These are phyloP conservation scores for Chrysolophus pictus DNA, from an alignment of 2,797 vertebrate genomes.

Conservation along the genomic window DNA sequence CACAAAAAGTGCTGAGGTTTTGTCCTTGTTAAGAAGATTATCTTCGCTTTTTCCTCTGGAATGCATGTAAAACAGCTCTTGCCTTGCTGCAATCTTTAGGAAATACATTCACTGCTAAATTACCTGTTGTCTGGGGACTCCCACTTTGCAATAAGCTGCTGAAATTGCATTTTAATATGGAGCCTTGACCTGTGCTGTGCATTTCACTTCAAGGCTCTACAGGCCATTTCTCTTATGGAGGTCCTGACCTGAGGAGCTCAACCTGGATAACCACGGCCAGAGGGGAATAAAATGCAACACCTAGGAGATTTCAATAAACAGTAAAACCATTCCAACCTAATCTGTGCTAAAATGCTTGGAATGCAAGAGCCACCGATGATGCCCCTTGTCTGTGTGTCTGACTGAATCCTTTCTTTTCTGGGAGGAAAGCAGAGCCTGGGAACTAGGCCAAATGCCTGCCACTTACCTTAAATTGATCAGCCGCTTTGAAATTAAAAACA, in stretches of 20 bases:
- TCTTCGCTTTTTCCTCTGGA: slow-evolving; percentile 72
- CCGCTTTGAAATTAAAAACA: slow-evolving; percentile 80
- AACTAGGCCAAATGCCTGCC: slow-evolving; percentile 81
- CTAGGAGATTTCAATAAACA: slow-evolving; percentile 84
- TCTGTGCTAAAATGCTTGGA: slow-evolving; percentile 83
- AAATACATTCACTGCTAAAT: slow-evolving; percentile 71
- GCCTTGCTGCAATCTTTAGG: slow-evolving; percentile 55
- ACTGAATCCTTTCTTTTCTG: slow-evolving; percentile 81
- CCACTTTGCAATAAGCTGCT: slow-evolving; percentile 65
- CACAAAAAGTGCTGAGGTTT: slow-evolving; percentile 73
- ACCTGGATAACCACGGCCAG: slow-evolving; percentile 74
- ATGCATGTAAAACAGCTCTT: slow-evolving; percentile 80
- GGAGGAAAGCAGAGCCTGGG: slow-evolving; percentile 80
- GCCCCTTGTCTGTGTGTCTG: slow-evolving; percentile 81
- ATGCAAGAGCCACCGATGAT: slow-evolving; percentile 80
- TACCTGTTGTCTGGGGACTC: slow-evolving; percentile 72
- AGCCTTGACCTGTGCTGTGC: slow-evolving; percentile 69
- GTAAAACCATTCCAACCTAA: slow-evolving; percentile 83
- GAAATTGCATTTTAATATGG: slow-evolving; percentile 72
- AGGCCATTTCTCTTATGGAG: slow-evolving; percentile 66
- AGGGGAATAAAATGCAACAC: slow-evolving; percentile 79
- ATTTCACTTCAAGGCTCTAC: slow-evolving; percentile 48
- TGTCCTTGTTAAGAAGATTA: slow-evolving; percentile 81
- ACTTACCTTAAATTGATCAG: slow-evolving; percentile 83
- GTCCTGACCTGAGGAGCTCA: slow-evolving; percentile 77